phyloP scores from a whole-genome alignment of 2,888 invertebrate species.

The Ecliptopera silaceata region DNA sequence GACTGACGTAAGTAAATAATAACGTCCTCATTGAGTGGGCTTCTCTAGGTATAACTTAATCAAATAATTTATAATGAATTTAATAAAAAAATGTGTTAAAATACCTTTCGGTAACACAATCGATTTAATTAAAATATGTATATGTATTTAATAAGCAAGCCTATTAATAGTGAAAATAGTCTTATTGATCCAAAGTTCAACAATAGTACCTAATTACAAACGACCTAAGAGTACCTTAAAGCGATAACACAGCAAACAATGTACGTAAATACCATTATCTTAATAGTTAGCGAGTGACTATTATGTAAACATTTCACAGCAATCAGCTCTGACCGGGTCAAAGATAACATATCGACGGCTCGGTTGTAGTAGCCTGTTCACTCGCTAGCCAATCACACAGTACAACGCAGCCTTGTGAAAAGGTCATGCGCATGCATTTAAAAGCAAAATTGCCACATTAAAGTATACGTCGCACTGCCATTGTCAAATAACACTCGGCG shows the following conservation, averaged over 20 bases:
- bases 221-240: neutral
- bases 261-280: conserved; percentile 25
- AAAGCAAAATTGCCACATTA: conserved; percentile 26
- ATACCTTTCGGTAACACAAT: too few relatives aligned
- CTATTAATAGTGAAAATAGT: neutral
- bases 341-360: conserved; percentile 27
- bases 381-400: conserved; percentile 1
- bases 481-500: conserved; percentile 33
- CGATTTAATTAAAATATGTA: too few relatives aligned
- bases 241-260: conserved; percentile 11
- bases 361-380: conserved; percentile 7
- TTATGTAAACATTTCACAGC: conserved; percentile 29
- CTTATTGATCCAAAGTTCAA: neutral
- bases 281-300: conserved; percentile 15
- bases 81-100: too few relatives aligned
- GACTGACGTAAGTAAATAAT: too few relatives aligned
- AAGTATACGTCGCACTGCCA: conserved; percentile 11
- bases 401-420: conserved; percentile 51
- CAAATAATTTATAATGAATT: too few relatives aligned
- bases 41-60: too few relatives aligned
- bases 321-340: conserved; percentile 27
- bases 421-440: conserved; percentile 50
- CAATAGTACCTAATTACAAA: conserved; percentile 1
- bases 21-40: too few relatives aligned
- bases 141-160: too few relatives aligned